Evolutionary conservation across 2,888 invertebrate genomes (phyloP), one percentile per base, ranked within the genome.

Genomic region (Netelia virgata): DNA sequence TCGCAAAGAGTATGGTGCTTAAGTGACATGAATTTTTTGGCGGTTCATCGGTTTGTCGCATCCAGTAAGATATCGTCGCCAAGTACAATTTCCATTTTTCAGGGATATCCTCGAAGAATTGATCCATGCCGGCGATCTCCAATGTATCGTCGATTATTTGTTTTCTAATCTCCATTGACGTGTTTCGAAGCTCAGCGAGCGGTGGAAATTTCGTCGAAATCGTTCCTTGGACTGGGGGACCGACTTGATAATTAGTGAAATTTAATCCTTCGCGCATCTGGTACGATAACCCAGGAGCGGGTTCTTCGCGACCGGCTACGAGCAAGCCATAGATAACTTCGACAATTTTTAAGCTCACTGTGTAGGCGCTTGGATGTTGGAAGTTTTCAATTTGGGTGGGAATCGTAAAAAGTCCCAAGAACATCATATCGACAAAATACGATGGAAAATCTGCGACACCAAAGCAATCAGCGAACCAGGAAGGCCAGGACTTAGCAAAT

Each of bases 331-430:
- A 63, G 6, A 59, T 82, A 0, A 76, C 76, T 11, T 64, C n/a
- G 16, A 76, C 9, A 6, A 97, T 95, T 14, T 95, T 95, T 84
- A 96, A 90, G 43, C 95, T 95, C 76, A 95, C 94, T 8, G 94
- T 89, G 88, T 96, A 95, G 8, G 96, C 95, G 84, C 96, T 95
- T 3, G 95, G 94, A 64, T 95, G 94, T 3, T 93, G 92, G 89
- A 95, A 95, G 91, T 97, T 96, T 92, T 97, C 97, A 6, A 97
- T 95, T 94, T 97, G 97, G 0, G 96, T 96, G 70, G 95, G 95
- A 87, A 96, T 96, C 84, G 97, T 95, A 89, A 96, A 96, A 64
- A 96, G 94, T 82, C 95, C 94, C 55, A 95, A 94, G n/a, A 95
- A 95, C 77, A 96, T 93, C 18, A 97, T 94, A 90, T 97, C 96